Percentiles rank a stretch among this genome's conserved stretches.
Conservation (phyloP, 2,797 vertebrate species). For the Xenopus petersii region DNA sequence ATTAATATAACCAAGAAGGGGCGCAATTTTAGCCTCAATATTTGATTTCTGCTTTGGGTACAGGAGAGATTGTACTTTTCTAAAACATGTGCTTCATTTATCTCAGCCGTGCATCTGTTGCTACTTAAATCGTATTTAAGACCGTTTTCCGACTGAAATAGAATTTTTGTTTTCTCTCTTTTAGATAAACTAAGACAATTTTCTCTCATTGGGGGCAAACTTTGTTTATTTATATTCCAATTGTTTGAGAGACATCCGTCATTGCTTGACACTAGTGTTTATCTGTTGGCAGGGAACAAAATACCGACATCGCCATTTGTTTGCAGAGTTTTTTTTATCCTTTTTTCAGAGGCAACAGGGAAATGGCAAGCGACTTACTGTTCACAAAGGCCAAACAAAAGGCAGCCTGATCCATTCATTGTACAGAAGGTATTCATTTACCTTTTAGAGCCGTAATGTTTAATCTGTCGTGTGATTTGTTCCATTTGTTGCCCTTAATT, state of each 20-base stretch:
- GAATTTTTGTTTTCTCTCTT: not conserved
- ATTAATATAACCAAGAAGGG: too few species aligned
- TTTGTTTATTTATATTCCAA: not conserved
- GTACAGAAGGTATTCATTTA: constrained; percentile 10
- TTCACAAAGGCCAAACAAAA: constrained; percentile 33
- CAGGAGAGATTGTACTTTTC: too few species aligned
- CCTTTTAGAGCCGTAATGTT: constrained; percentile 31
- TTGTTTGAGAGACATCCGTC: constrained; percentile 47
- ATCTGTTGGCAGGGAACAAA: constrained; percentile 39
- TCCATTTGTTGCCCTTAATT: constrained; percentile 41
- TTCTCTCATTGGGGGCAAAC: not conserved
- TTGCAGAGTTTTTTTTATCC: not conserved
- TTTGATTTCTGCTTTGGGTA: too few species aligned
- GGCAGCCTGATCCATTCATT: not conserved
- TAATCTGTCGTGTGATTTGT: constrained; percentile 41
- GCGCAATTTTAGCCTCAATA: too few species aligned
- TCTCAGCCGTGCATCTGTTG: too few species aligned
- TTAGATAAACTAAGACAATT: not conserved
- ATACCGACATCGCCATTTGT: constrained; percentile 12
- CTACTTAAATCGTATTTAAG: too few species aligned
- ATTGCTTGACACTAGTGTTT: constrained; percentile 17
- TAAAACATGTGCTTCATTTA: too few species aligned
- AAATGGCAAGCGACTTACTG: constrained; percentile 24
- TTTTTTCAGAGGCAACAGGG: constrained; percentile 17
- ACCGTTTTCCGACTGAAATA: too few species aligned